Base-by-base conservation (phyloP, 2,797 vertebrate genomes). In the Cossypha dichroa region DNA sequence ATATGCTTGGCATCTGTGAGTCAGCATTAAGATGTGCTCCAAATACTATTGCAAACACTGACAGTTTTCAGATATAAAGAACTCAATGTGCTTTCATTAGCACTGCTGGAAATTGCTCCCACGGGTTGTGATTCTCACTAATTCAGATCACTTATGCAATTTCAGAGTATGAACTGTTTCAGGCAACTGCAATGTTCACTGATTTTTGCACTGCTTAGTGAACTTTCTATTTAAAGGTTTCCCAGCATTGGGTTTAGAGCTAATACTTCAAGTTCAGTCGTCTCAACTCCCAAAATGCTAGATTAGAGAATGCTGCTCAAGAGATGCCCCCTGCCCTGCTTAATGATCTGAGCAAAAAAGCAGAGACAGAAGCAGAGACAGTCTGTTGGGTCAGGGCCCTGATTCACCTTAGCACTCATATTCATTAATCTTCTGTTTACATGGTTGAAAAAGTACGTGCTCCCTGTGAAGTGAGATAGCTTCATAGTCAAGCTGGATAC, bases 121-220 rank as follows among this genome's bases (percentile, higher is more conserved):
- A 73, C 73, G 88, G 73, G 92, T 20, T 68, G 55, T 62, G 45
- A 66, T n/a, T 93, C 92, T 95, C 55, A 26, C 66, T 94, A 69
- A 33, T 91, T 85, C 82, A 69, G 69, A 92, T 86, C 93, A 84
- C 85, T 95, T 88, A 91, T 1, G 29, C 90, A 93, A 96, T 94
- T 84, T 69, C 55, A 49, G 75, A 68, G 63, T 31, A 84, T 62
- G 79, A 90, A 68, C 93, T 86, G 34, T 75, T 86, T 48, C 26
- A 60, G 76, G 62, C 62, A 75, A 58, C 56, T n/a, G 58, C 40
- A 17, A 0, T 15, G 13, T 48, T 91, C 88, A 66, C 91, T 68
- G 64, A 14, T 43, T 93, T 81, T 64, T 79, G 18, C 29, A 33
- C 43, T 88, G 68, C 33, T 81, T 64, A 33, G 46, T 85, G 94